A percentile compares a stretch with the other conserved stretches of the same genome.
Conservation (phyloP, 2,888 invertebrate species). For the Chymomyza procnemis region DNA sequence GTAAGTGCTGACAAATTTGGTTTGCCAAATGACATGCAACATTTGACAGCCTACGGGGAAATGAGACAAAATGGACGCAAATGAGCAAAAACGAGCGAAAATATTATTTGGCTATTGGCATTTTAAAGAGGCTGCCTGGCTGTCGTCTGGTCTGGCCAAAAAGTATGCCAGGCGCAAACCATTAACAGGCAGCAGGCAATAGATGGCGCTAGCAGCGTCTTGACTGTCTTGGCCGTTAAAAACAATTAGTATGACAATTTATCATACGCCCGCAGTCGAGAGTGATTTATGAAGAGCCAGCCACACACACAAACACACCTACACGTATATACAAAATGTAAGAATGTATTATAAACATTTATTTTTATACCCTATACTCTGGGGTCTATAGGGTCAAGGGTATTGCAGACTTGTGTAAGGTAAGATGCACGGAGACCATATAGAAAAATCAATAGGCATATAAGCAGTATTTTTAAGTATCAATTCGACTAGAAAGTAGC, state of each 20-base stretch:
- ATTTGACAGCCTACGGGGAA: conserved; percentile 35
- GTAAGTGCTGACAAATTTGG: conserved; percentile 11
- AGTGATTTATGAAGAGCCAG: conserved; percentile 66
- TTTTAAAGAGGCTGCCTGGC: conserved; percentile 31
- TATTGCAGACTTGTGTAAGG: no score
- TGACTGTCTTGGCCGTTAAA: conserved; percentile 58
- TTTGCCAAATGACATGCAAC: conserved; percentile 47
- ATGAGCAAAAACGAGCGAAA: conserved; percentile 39
- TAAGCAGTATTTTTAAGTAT: no score
- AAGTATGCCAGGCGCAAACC: conserved; percentile 38
- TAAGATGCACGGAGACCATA: no score
- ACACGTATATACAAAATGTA: conserved; percentile 18
- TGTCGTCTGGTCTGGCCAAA: conserved; percentile 2
- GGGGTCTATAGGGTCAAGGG: no score
- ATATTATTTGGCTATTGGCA: conserved; percentile 33
- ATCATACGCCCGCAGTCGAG: conserved; percentile 66
- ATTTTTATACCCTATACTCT: neutral
- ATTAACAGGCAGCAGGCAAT: conserved; percentile 13
- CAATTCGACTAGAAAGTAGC: no score
- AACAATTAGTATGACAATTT: conserved; percentile 76
- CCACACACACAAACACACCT: conserved; percentile 23
- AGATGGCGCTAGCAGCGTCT: neutral
- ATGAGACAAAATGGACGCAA: conserved; percentile 21
- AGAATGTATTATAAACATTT: neutral
- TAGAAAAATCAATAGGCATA: no score